Conservation (phyloP, 1,140 invertebrate species). For the Mizuhopecten yessoensis region DNA sequence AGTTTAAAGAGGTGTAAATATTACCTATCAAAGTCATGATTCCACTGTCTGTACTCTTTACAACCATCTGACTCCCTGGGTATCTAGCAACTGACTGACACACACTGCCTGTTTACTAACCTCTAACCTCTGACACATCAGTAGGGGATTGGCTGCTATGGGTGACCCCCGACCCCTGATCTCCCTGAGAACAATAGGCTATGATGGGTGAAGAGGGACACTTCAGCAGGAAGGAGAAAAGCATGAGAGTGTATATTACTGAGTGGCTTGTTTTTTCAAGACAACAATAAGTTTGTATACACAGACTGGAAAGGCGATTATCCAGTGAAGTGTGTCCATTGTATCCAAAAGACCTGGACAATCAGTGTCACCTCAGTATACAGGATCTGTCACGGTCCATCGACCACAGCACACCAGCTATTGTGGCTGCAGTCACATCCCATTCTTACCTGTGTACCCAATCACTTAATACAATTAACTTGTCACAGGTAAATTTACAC, state of each 20-base stretch:
- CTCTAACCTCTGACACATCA: not conserved
- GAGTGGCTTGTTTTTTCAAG: slow-evolving; percentile 38
- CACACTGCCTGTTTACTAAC: not conserved
- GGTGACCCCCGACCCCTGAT: not conserved
- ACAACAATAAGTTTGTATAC: slow-evolving; percentile 35
- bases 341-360: not conserved
- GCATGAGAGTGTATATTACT: not conserved
- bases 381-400: slow-evolving; percentile 31
- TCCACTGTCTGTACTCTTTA: not conserved
- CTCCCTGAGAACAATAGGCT: slow-evolving; percentile 27
- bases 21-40: not conserved
- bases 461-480: slow-evolving; percentile 34
- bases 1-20: not conserved
- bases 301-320: not conserved
- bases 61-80: not conserved
- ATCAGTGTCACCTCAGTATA: slow-evolving; percentile 25
- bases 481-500: slow-evolving; percentile 38
- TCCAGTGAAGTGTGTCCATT: not conserved
- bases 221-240: slow-evolving; percentile 24
- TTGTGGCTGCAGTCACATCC: not conserved
- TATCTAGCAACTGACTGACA: not conserved
- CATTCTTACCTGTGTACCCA: slow-evolving; percentile 33
- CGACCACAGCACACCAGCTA: not conserved
- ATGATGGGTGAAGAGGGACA: not conserved
- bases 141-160: not conserved